Evolutionary conservation across 37 sponge, comb jelly and placozoan species (phyloP).

Genomic region (Aplysina aerophoba): DNA sequence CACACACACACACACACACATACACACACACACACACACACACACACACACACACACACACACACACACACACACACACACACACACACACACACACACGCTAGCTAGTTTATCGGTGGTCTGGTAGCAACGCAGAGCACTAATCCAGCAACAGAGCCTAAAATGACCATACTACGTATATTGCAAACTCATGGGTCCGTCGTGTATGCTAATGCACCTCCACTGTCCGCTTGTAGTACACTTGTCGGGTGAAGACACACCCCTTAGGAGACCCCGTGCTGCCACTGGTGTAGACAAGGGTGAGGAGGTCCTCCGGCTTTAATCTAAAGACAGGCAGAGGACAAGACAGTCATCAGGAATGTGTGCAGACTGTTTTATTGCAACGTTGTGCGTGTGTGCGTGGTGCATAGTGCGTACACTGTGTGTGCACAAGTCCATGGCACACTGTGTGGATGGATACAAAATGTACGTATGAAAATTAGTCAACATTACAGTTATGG

Average conservation of each 20-base stretch:
- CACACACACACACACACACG: neutral
- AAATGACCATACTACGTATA: too few species aligned
- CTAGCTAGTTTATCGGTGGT: neutral
- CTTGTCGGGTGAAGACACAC: slow-evolving; percentile 55
- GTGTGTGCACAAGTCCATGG: too few species aligned
- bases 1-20: too few species aligned
- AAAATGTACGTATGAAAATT: too few species aligned
- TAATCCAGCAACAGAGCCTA: neutral
- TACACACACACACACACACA: too few species aligned
- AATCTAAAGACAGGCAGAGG: neutral
- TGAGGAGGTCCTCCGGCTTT: slow-evolving; percentile 17
- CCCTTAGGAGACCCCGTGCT: slow-evolving; percentile 69
- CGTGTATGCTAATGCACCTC: neutral
- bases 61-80: too few species aligned
- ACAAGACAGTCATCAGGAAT: neutral
- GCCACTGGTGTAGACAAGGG: slow-evolving; percentile 64
- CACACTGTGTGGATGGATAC: too few species aligned
- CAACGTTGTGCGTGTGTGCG: neutral
- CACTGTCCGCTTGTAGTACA: slow-evolving; percentile 10
- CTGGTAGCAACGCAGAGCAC: neutral
- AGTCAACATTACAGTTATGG: too few species aligned
- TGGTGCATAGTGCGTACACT: neutral
- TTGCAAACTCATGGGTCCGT: too few species aligned
- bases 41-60: too few species aligned
- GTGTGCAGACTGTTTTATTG: neutral